Evolutionary conservation across 2,888 invertebrate species (phyloP).

Genomic region (Parascotia fuliginaria): DNA sequence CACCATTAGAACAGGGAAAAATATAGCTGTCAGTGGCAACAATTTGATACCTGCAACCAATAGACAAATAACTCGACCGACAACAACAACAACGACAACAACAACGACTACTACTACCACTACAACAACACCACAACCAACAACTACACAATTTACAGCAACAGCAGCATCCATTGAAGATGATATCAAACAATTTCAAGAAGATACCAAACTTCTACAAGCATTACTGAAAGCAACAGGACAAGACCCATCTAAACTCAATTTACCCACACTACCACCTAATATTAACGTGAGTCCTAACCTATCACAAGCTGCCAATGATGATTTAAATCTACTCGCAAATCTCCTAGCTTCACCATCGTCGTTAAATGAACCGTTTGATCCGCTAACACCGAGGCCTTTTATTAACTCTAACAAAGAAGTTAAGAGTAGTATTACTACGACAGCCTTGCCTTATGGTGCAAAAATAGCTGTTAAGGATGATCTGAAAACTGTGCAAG

Average conservation of each 20-base stretch:
- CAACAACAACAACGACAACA: conserved; percentile 57
- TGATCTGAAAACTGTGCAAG: conserved; percentile 68
- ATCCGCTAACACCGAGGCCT: conserved; percentile 64
- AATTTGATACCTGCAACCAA: conserved; percentile 56
- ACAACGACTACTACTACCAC: conserved; percentile 39
- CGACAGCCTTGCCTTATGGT: conserved; percentile 65
- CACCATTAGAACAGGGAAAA: conserved; percentile 63
- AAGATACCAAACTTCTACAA: conserved; percentile 79
- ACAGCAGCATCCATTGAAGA: conserved; percentile 73
- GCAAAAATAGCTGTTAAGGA: conserved; percentile 75
- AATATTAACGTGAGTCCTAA: conserved; percentile 68
- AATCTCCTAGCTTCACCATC: conserved; percentile 72
- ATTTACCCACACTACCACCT: conserved; percentile 70
- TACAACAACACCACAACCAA: conserved; percentile 56
- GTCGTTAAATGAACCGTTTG: conserved; percentile 69
- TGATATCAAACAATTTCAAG: conserved; percentile 79
- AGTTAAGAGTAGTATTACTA: conserved; percentile 49
- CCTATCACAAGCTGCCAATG: conserved; percentile 49
- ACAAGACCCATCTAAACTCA: conserved; percentile 78
- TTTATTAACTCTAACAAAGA: conserved; percentile 45
- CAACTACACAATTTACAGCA: conserved; percentile 51
- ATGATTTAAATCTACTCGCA: conserved; percentile 67
- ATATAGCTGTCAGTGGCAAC: conserved; percentile 54
- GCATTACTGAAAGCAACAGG: conserved; percentile 78
- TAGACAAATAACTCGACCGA: conserved; percentile 45